Evolutionary conservation across 2,888 invertebrate species (phyloP), one percentile per base, ranked within the genome.

Genomic region (Eristalis pertinax): DNA sequence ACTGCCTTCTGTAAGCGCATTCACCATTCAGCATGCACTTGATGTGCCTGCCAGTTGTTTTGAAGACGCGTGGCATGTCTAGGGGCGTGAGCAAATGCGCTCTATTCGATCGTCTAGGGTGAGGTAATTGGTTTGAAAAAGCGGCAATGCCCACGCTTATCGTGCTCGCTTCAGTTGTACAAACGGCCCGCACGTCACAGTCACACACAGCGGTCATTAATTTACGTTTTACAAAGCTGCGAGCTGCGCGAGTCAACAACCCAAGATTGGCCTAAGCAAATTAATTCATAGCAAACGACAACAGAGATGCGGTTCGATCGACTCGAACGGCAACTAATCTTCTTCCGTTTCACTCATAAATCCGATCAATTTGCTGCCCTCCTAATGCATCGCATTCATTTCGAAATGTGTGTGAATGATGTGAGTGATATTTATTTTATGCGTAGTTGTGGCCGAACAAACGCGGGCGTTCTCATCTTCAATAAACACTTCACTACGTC

Each of bases 401-500:
- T n/a, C n/a, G n/a, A 43, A n/a, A 43, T n/a, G n/a, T 32, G 32
- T 32, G 5, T 5, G 4, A 7, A 32, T 4, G 4, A 7, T 43
- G 19, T 50, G n/a, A 19, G 50, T n/a, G 7, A 19, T 19, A 50
- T 19, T 50, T 19, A 13, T 43, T 2, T 11, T 43, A n/a, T n/a
- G n/a, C 19, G n/a, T 50, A 50, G n/a, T n/a, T 19, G 19, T 4
- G 4, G n/a, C 50, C 50, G n/a, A 50, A 50, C 50, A 19, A 50
- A 50, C n/a, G n/a, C n/a, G 41, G 24, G 32, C 22, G 15, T 69
- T 35, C n/a, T 68, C 68, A 29, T 29, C 3, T 32, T 22, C 32
- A 35, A 69, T 69, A 69, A 32, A 56, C 22, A 22, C 29, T 58
- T 58, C 24, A 58, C 58, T 58, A 60, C 1, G 60, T 60, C 60